These are phyloP conservation scores for Siderastrea radians DNA, from an alignment of 92 coral and sea anemone genomes.

Conservation along the genomic window DNA sequence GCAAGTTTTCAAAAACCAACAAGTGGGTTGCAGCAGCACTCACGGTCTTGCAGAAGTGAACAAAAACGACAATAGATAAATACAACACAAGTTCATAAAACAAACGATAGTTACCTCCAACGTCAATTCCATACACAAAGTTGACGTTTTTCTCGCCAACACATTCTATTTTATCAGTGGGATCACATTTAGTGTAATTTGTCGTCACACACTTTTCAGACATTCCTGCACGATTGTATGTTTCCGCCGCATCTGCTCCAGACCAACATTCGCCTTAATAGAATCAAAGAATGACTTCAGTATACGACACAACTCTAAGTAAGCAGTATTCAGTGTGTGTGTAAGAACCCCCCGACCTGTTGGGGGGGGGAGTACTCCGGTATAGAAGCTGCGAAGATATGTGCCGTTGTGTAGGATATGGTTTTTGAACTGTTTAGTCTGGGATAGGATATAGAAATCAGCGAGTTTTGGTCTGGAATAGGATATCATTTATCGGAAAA, in stretches of 20 bases:
- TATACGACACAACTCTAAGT: background rate
- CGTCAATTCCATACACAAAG: constrained; percentile 64
- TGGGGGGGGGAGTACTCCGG: no score
- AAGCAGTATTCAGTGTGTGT: background rate
- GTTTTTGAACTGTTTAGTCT: no score
- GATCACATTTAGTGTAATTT: constrained; percentile 23
- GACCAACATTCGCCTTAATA: constrained; percentile 82
- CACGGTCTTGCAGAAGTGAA: background rate
- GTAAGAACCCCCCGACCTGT: no score
- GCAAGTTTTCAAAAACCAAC: no score
- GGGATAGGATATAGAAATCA: no score
- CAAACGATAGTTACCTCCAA: background rate
- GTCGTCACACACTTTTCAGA: constrained; percentile 59
- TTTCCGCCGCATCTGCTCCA: constrained; percentile 65
- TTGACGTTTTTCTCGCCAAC: constrained; percentile 56
- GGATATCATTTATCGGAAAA: no score
- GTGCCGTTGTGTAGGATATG: no score
- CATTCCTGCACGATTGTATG: constrained; percentile 60
- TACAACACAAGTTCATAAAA: background rate
- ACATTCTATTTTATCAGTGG: constrained; percentile 49
- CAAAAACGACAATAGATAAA: background rate
- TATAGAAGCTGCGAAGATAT: no score
- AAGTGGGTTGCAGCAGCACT: no score
- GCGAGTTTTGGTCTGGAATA: no score
- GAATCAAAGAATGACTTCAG: background rate